Evolutionary conservation across 2,797 vertebrate species (phyloP).

Genomic region (Alectoris magna): DNA sequence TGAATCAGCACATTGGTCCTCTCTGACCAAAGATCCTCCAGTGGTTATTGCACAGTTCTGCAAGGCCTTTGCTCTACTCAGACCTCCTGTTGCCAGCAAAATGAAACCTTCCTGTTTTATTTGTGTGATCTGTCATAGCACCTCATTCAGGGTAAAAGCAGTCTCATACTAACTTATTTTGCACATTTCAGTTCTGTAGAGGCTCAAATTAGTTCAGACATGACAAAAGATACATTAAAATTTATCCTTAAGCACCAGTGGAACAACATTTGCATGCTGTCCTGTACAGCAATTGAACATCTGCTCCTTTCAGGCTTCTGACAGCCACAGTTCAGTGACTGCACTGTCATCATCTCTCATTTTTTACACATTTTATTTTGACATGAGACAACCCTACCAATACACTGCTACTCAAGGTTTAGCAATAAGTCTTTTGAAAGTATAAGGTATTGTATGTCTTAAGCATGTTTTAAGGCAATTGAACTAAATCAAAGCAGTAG

Average conservation of each 20-base stretch:
- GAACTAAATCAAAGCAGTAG: neutral
- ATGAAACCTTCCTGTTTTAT: constrained; percentile 25
- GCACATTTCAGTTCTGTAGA: constrained; percentile 19
- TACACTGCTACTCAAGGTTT: neutral
- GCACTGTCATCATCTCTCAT: neutral
- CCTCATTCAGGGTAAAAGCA: constrained; percentile 53
- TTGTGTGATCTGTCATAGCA: constrained; percentile 54
- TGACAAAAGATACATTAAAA: constrained; percentile 1
- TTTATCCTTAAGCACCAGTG: neutral
- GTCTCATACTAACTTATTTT: neutral
- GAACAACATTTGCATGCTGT: neutral
- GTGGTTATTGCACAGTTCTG: constrained; percentile 1
- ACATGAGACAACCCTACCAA: neutral
- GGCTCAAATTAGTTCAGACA: neutral
- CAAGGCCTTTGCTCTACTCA: constrained; percentile 55
- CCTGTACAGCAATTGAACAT: neutral
- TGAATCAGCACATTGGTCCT: constrained; percentile 58
- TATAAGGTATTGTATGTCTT: neutral
- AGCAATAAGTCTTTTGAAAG: neutral
- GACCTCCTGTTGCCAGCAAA: constrained; percentile 19
- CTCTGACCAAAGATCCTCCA: constrained; percentile 25
- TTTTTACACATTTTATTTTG: neutral
- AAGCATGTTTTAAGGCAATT: neutral
- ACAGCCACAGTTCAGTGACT: neutral
- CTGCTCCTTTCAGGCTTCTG: neutral